Evolutionary conservation across 2,113 vertebrate genomes (phyloP), one percentile per base, ranked within the genome.

Genomic region (Trichomycterus rosablanca): DNA sequence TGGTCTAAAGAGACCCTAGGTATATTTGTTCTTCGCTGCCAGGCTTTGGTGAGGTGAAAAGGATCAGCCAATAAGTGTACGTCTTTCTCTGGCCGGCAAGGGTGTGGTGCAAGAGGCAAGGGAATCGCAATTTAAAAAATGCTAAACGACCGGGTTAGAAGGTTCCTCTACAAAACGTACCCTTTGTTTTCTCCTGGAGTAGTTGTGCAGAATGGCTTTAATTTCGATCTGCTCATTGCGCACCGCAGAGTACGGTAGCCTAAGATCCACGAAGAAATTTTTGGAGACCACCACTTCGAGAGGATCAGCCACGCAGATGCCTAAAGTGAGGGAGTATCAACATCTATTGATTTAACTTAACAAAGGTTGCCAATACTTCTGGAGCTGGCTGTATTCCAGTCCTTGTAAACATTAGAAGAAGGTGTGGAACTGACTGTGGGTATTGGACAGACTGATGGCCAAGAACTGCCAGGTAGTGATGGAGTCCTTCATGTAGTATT

Each of bases 141-240:
- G n/a, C n/a, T n/a, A n/a, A n/a, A 30, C 26, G 26, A 4, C 7
- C 7, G 3, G 26, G 3, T 30, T 30, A 4, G 3, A 30, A 30
- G 7, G 26, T 4, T 3, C 3, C 7, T 30, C 14, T 5, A n/a
- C 16, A 2, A 8, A 15, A 40, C 9, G 19, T 28, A 89, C 89
- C 80, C 42, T 81, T 43, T 87, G 74, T 0, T 63, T 23, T 0
- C 5, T 0, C 0, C 26, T 7, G 1, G 65, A 42, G 58, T 88
- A 89, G 79, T 90, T 91, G 80, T 88, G 88, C 48, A 91, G 84
- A 24, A 92, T 4, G 0, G 89, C 90, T 0, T 84, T 84, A 69
- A 92, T 74, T 70, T 91, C 90, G 79, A 91, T 82, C 55, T 92
- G 89, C 70, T 91, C 89, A 0, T 91, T 88, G 30, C 87, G 87